phyloP scores from a whole-genome alignment of 2,888 invertebrate genomes.

The Drosophila anceps region DNA sequence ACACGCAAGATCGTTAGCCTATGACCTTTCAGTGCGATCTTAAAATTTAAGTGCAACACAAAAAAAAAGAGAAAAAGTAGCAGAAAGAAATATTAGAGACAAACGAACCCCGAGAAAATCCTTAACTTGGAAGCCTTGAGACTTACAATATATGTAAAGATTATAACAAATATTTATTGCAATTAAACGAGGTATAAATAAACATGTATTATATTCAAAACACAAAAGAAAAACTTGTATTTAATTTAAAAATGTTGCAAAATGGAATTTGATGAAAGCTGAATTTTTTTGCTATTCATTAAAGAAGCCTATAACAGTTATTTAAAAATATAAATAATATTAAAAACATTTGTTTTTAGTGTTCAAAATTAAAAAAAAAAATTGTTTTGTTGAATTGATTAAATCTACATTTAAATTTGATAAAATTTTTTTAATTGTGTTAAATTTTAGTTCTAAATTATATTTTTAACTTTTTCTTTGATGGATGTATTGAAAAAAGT shows the following conservation, averaged over 20 bases:
- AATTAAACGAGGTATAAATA: slow-evolving; percentile 62
- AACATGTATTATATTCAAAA: slow-evolving; percentile 74
- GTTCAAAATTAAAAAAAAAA: too few relatives aligned
- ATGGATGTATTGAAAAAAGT: too few relatives aligned
- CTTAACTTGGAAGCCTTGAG: slow-evolving; percentile 68
- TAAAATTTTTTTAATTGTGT: too few relatives aligned
- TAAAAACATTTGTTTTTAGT: too few relatives aligned
- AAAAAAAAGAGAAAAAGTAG: slow-evolving; percentile 1
- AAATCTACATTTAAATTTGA: too few relatives aligned
- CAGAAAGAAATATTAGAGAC: not conserved
- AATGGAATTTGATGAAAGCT: not conserved
- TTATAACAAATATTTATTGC: slow-evolving; percentile 71
- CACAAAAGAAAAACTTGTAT: not conserved
- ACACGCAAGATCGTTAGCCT: slow-evolving; percentile 9
- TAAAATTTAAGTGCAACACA: slow-evolving; percentile 62
- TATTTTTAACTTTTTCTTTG: too few relatives aligned
- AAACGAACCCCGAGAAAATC: slow-evolving; percentile 8
- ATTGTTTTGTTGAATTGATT: too few relatives aligned
- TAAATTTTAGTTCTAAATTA: too few relatives aligned
- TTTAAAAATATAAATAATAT: too few relatives aligned
- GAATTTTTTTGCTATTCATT: not conserved
- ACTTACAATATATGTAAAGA: slow-evolving; percentile 74
- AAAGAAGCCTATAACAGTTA: not conserved
- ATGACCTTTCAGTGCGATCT: slow-evolving; percentile 28
- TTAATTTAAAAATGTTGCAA: not conserved